phyloP scores from a whole-genome alignment of 37 sponge, comb jelly and placozoan genomes.

The Tethya wilhelma region DNA sequence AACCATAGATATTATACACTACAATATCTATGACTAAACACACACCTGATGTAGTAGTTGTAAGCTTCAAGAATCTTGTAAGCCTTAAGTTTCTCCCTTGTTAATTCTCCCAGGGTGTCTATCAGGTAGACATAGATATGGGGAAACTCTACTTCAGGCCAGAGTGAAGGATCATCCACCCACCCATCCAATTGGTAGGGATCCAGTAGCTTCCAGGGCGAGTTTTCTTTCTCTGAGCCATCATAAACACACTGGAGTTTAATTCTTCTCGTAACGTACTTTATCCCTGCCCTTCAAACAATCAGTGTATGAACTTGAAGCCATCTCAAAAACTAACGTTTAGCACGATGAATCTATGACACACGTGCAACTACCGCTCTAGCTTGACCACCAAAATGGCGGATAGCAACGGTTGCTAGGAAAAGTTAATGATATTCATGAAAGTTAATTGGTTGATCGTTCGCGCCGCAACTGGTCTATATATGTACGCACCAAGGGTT shows the following conservation, averaged over 20 bases:
- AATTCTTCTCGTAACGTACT: background rate
- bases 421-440: too few species aligned
- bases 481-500: too few species aligned
- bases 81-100: constrained; percentile 29
- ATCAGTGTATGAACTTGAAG: background rate
- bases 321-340: background rate
- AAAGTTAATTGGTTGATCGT: too few species aligned
- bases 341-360: background rate
- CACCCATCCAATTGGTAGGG: constrained; percentile 24
- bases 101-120: constrained; percentile 10
- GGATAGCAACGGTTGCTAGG: constrained; percentile 17
- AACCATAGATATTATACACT: background rate
- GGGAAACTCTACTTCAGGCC: constrained; percentile 6
- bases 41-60: constrained; percentile 29
- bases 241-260: background rate
- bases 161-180: constrained; percentile 19
- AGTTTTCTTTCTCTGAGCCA: background rate
- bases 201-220: background rate
- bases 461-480: too few species aligned
- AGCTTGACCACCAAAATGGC: constrained; percentile 29
- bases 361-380: background rate
- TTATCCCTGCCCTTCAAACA: background rate
- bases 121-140: constrained; percentile 2
- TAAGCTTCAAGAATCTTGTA: constrained; percentile 25
- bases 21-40: background rate